Conservation (phyloP, 2,888 invertebrate species). For the Malthinus flaveolus region DNA sequence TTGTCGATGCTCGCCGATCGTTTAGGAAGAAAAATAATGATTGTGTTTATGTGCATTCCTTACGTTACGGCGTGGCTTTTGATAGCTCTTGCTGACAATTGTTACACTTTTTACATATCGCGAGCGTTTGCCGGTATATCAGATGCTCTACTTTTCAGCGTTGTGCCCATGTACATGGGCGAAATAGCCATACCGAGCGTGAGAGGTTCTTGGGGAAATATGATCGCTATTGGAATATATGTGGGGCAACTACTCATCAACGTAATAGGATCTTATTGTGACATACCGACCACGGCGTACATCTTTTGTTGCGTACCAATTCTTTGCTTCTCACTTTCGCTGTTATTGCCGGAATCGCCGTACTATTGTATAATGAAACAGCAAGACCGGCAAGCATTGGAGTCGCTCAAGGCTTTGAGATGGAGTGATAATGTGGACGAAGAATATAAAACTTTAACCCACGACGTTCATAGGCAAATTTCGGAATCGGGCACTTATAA, state of each 20-base stretch:
- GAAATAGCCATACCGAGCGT: constrained; percentile 44
- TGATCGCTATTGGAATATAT: constrained; percentile 34
- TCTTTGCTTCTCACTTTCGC: constrained; percentile 59
- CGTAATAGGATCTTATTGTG: constrained; percentile 61
- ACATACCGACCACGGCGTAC: constrained; percentile 57
- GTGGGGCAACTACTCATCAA: constrained; percentile 45
- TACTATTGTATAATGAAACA: constrained; percentile 42
- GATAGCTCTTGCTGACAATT: constrained; percentile 35
- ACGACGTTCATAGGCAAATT: constrained; percentile 42
- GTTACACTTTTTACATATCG: constrained; percentile 41
- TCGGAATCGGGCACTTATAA: constrained; percentile 44
- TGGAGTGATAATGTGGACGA: constrained; percentile 38
- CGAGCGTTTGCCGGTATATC: constrained; percentile 41
- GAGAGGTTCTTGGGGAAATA: constrained; percentile 42
- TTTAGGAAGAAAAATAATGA: constrained; percentile 40
- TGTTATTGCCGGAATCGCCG: constrained; percentile 64
- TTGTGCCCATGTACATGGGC: constrained; percentile 43
- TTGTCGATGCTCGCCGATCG: constrained; percentile 39
- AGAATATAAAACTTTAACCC: constrained; percentile 36
- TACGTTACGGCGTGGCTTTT: constrained; percentile 40
- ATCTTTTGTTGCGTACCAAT: constrained; percentile 63
- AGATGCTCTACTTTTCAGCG: constrained; percentile 39
- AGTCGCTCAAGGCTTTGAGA: constrained; percentile 37
- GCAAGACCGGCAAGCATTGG: constrained; percentile 37
- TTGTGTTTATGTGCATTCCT: constrained; percentile 38